Base-by-base conservation (phyloP, 2,888 invertebrate genomes). In the Mesopsocus fuscifrons region DNA sequence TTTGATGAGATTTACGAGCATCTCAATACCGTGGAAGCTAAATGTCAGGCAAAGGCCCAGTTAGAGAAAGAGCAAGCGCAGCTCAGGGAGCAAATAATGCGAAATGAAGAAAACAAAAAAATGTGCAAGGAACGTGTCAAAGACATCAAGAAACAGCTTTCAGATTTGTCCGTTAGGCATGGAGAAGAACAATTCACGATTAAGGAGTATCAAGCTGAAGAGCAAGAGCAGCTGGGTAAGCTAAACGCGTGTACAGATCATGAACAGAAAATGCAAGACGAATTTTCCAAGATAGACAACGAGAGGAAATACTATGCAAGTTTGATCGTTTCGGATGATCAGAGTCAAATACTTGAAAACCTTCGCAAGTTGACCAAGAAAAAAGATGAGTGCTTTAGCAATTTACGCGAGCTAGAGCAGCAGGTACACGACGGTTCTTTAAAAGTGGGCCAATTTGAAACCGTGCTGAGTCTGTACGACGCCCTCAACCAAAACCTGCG, bases 181-280 rank as follows among this genome's bases (percentile, higher is more conserved):
- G 38, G 20, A 17, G 38, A 38, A 38, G n/a, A 18, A 20, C 38
- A 38, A 11, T n/a, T 18, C 20, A 38, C 20, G 17, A 5, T 38
- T n/a, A 38, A 38, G 11, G 38, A 38, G 6, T 5, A 18, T 3
- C 38, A 38, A 13, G 20, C 16, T 16, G 6, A 16, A 5, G 38
- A 38, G 13, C n/a, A 38, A 13, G 8, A 3, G 4, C 18, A 20
- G 6, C 15, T 20, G 5, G 6, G 4, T 5, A 21, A 20, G 13
- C 20, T 38, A 20, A 15, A 20, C 18, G n/a, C 15, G 20, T 13
- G 15, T 38, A 20, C 15, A 17, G 38, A 38, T 9, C 15, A 5
- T 17, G 38, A 38, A 21, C 16, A 16, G 5, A 38, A 21, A 9
- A 9, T 38, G 6, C 38, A 38, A 11, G 38, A 18, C 20, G 5